Evolutionary conservation across 2,797 vertebrate species (phyloP), one percentile per base, ranked within the genome.

Genomic region (Sebastiscus tertius): DNA sequence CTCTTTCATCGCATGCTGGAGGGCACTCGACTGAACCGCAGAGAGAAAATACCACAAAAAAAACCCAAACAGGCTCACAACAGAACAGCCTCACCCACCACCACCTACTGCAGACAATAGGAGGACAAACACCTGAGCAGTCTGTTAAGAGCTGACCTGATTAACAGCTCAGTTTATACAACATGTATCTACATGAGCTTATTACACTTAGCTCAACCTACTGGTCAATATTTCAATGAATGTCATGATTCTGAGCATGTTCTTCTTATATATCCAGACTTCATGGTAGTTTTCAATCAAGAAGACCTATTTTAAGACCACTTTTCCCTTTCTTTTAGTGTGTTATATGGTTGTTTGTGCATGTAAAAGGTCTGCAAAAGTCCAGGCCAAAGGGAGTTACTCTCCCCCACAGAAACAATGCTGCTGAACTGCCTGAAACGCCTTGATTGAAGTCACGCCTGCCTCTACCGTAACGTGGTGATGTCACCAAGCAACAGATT

Each of bases 1-100:
- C 20, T 73, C 75, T 89, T 86, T 87, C 72, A 88, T 87, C 74
- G 49, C 14, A 71, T 29, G 77, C 79, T 77, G 65, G 63, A 87
- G 84, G 76, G 69, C 71, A 73, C 82, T 88, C 22, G 8, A 85
- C 77, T 69, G 46, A 77, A 74, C 75, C 24, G 18, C 72, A 46
- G 31, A 75, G 56, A 86, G 72, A 87, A 68, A 60, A 79, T 12
- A 77, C 6, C 24, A 66, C 6, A 33, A 63, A 64, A 60, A 61
- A 69, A 11, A n/a, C 13, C 20, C 20, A 66, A 72, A 75, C 58
- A 74, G 29, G 46, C 75, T 22, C 2, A 67, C 13, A 56, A 76
- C 42, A 27, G 66, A 46, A 56, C 34, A 49, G n/a, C n/a, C 59
- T 11, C n/a, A 31, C 8, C 61, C 63, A 54, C 29, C 27, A 63